These are phyloP conservation scores for Antheraea yamamai DNA, from an alignment of 2,888 invertebrate species.

Conservation along the genomic window DNA sequence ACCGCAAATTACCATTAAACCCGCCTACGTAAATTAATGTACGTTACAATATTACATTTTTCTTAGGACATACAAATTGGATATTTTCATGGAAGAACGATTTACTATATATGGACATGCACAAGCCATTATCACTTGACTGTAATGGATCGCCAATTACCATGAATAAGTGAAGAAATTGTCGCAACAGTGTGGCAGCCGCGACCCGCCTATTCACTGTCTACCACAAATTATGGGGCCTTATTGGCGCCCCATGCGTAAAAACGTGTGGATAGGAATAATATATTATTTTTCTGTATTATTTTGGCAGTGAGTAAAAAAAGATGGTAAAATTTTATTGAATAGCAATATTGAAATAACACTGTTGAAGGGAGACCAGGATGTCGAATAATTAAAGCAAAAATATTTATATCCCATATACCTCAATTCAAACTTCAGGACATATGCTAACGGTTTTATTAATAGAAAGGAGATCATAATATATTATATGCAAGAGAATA, in stretches of 20 bases:
- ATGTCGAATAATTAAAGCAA: no score
- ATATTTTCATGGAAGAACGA: not conserved
- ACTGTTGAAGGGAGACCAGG: no score
- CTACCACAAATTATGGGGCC: conserved; percentile 60
- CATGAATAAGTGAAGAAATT: conserved; percentile 56
- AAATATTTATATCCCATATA: no score
- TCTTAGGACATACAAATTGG: not conserved
- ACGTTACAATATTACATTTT: not conserved
- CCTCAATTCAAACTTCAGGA: no score
- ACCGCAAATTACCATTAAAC: not conserved
- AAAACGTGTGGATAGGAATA: conserved; percentile 1
- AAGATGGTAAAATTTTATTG: no score
- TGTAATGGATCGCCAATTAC: conserved; percentile 32
- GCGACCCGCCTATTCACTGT: conserved; percentile 74
- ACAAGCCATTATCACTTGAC: conserved; percentile 19
- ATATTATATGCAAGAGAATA: no score
- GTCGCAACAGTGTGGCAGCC: conserved; percentile 50
- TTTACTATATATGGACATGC: not conserved
- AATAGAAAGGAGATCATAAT: no score
- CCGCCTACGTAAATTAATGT: not conserved
- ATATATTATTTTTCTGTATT: not conserved
- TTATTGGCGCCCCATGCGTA: conserved; percentile 6
- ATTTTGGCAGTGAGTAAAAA: no score
- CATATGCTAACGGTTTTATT: no score
- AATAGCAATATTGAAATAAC: no score